These are phyloP conservation scores for Pteropus rufus DNA, from an alignment of 2,797 vertebrate genomes.

Conservation along the genomic window DNA sequence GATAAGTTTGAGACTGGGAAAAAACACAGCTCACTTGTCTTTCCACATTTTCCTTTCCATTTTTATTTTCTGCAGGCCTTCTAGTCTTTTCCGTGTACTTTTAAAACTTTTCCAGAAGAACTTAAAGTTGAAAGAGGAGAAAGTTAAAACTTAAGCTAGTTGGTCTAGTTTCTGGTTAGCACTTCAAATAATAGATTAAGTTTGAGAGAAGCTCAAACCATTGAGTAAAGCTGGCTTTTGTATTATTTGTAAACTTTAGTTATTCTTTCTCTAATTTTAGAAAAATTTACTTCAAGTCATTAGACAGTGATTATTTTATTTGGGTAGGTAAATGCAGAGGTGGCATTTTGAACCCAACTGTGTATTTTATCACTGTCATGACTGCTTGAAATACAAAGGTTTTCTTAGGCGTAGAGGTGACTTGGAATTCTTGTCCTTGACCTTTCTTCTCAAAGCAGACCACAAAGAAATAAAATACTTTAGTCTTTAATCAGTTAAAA, in stretches of 20 bases:
- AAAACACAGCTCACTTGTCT: not conserved
- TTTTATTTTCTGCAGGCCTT: not conserved
- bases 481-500: constrained; percentile 54
- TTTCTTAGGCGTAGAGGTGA: constrained; percentile 29
- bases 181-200: constrained; percentile 28
- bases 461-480: constrained; percentile 43
- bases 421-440: not conserved
- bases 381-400: not conserved
- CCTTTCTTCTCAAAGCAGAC: constrained; percentile 22
- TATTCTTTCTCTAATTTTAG: constrained; percentile 4
- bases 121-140: not conserved
- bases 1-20: not conserved
- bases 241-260: not conserved
- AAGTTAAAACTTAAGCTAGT: constrained; percentile 29
- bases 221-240: not conserved
- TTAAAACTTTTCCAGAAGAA: not conserved
- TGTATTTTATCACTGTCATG: not conserved
- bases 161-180: constrained; percentile 7
- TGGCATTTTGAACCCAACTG: not conserved
- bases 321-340: not conserved
- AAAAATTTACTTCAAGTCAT: not conserved
- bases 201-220: not conserved
- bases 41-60: not conserved
- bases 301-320: not conserved
- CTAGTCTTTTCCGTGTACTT: not conserved